Conservation (phyloP, 2,888 invertebrate genomes). For the Drosophila bunnanda region DNA sequence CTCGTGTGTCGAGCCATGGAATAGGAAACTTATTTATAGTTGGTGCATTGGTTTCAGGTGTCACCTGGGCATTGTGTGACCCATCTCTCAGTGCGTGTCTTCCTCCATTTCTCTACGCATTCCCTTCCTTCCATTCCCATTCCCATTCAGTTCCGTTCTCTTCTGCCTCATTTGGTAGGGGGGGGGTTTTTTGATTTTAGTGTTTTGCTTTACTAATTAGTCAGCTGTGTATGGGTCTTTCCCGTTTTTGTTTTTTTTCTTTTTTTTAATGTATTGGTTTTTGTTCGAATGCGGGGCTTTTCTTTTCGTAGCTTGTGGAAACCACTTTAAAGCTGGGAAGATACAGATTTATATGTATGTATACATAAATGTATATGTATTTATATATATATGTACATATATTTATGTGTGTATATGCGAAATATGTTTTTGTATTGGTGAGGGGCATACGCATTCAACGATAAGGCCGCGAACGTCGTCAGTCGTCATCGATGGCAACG, state of each 20-base stretch:
- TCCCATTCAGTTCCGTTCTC: slow-evolving; percentile 9
- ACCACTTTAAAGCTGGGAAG: slow-evolving; percentile 5
- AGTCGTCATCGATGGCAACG: slow-evolving; percentile 48
- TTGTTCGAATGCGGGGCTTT: slow-evolving; percentile 6
- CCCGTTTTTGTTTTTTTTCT: slow-evolving; percentile 23
- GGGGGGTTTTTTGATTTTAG: slow-evolving; percentile 38
- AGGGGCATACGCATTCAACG: slow-evolving; percentile 35
- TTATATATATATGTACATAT: not conserved
- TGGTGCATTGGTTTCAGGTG: slow-evolving; percentile 34
- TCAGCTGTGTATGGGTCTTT: slow-evolving; percentile 56
- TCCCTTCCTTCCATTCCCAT: not conserved
- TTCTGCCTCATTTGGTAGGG: slow-evolving; percentile 4
- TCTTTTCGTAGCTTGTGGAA: slow-evolving; percentile 17
- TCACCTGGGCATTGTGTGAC: slow-evolving; percentile 29
- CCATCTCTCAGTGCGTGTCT: slow-evolving; percentile 30
- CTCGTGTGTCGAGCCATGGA: slow-evolving; percentile 1
- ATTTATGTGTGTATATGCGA: slow-evolving; percentile 8
- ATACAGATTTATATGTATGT: not conserved
- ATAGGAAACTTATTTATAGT: slow-evolving; percentile 2
- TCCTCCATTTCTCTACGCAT: slow-evolving; percentile 18
- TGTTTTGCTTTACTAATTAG: slow-evolving; percentile 57
- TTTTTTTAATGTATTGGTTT: not conserved
- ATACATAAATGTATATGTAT: not conserved
- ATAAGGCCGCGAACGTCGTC: slow-evolving; percentile 56
- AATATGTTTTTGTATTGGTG: slow-evolving; percentile 20